These are phyloP conservation scores for Tinamus guttatus DNA, from an alignment of 2,113 vertebrate species.

Conservation along the genomic window DNA sequence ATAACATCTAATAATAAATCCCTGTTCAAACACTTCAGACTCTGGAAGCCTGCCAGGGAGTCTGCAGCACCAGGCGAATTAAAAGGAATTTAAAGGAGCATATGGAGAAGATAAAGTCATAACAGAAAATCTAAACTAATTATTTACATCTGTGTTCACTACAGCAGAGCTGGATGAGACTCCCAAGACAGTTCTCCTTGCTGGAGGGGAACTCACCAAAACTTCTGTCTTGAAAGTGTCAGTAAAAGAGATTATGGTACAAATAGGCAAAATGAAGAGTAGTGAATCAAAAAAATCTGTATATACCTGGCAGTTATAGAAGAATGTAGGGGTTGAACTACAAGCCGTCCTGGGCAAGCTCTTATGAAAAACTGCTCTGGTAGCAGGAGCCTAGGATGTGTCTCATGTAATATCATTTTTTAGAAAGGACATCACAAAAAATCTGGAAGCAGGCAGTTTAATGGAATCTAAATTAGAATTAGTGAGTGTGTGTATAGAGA, in stretches of 20 bases:
- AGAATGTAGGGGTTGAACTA: not conserved
- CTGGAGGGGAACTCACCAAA: not conserved
- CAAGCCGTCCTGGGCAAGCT: not conserved
- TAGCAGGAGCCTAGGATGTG: not conserved
- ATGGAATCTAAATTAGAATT: not conserved
- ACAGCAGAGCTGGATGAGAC: not conserved
- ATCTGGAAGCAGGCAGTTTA: not conserved
- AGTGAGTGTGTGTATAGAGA: not conserved
- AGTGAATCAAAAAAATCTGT: not conserved
- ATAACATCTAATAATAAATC: constrained; percentile 50
- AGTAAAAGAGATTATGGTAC: not conserved
- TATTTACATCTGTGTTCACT: not conserved
- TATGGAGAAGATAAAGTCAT: not conserved
- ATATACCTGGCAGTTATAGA: not conserved
- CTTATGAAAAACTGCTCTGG: not conserved
- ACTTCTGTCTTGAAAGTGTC: not conserved
- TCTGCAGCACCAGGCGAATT: not conserved
- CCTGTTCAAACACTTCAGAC: not conserved
- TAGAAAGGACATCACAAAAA: not conserved
- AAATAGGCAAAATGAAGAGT: not conserved
- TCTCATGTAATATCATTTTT: not conserved
- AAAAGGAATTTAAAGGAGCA: not conserved
- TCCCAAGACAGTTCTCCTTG: not conserved
- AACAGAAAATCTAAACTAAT: not conserved
- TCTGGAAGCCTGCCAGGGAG: not conserved